Evolutionary conservation across 2,888 invertebrate genomes (phyloP).

Genomic region (Tridacna gigas): DNA sequence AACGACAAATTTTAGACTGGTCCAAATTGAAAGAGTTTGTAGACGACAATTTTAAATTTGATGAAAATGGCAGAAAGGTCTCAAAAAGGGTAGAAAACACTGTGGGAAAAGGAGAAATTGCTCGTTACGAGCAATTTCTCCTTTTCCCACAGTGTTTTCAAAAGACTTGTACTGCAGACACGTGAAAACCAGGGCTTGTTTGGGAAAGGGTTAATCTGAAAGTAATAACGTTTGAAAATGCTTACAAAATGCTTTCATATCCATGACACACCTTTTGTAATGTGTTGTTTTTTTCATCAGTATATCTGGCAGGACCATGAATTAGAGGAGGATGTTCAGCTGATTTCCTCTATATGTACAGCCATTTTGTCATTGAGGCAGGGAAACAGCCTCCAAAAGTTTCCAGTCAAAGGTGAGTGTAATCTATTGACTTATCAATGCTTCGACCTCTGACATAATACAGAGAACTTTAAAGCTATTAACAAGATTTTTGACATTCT

Average conservation of each 20-base stretch:
- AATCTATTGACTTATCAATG: no score
- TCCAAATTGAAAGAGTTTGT: no score
- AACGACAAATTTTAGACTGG: no score
- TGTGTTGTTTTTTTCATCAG: constrained; percentile 45
- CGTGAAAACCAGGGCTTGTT: not conserved
- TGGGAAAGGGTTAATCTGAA: not conserved
- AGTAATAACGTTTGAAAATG: not conserved
- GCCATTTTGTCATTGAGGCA: constrained; percentile 55
- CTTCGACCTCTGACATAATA: no score
- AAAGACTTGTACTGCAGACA: not conserved
- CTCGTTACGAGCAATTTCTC: not conserved
- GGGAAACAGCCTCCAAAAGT: constrained; percentile 51
- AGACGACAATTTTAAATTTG: no score
- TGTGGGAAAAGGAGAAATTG: not conserved
- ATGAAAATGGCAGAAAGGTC: no score
- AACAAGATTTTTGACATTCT: no score
- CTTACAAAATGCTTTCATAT: not conserved
- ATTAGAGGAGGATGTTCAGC: constrained; percentile 54
- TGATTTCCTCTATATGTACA: constrained; percentile 50
- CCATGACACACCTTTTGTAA: not conserved
- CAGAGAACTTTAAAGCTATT: no score
- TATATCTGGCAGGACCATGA: constrained; percentile 50
- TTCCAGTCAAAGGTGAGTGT: constrained; percentile 2
- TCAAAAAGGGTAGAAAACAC: not conserved
- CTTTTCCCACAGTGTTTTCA: not conserved